Evolutionary conservation across 2,113 vertebrate genomes (phyloP), one percentile per base, ranked within the genome.

Genomic region (Galbula dea): DNA sequence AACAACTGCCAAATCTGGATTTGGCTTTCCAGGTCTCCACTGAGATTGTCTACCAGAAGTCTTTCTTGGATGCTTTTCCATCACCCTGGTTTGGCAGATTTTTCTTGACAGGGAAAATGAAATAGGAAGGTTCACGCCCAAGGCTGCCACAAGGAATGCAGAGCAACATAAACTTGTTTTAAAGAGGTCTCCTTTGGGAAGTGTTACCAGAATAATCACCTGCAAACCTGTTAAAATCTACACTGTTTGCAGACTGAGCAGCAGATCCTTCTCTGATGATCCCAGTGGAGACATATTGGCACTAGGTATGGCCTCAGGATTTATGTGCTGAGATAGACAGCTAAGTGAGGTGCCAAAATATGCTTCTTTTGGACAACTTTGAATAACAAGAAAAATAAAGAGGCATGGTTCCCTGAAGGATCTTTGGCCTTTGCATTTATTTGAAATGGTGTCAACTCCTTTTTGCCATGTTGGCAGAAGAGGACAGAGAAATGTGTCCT

Each of bases 1-100:
- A 97, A 84, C 95, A 97, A 96, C 89, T 98, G 97, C 82, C 95
- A 96, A 93, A 95, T 88, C 89, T 87, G 83, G 92, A 90, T 88
- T 84, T 74, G 59, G 57, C 30, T 92, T 96, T 97, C 83, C 43
- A 69, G 52, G 29, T 72, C 85, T 86, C 95, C 51, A 57, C 51
- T 37, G 95, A 94, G 91, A 83, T 71, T 94, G 95, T 58, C 83
- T 48, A 81, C 77, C 57, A 85, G 30, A 62, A 5, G 4, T 30
- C 49, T 94, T 83, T 89, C 51, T 91, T 88, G 73, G 86, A 90
- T 87, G 81, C 54, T 77, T 89, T 94, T 93, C 83, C 26, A 88
- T 80, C 77, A 61, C 18, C 54, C 67, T 82, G 83, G 59, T 90
- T 54, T 91, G 57, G 52, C 62, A 84, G 21, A 65, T 96, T 95